A percentile compares a stretch with the other conserved stretches of the same genome.
These are phyloP conservation scores for Indri indri DNA, from an alignment of 2,113 vertebrate species.

Conservation along the genomic window DNA sequence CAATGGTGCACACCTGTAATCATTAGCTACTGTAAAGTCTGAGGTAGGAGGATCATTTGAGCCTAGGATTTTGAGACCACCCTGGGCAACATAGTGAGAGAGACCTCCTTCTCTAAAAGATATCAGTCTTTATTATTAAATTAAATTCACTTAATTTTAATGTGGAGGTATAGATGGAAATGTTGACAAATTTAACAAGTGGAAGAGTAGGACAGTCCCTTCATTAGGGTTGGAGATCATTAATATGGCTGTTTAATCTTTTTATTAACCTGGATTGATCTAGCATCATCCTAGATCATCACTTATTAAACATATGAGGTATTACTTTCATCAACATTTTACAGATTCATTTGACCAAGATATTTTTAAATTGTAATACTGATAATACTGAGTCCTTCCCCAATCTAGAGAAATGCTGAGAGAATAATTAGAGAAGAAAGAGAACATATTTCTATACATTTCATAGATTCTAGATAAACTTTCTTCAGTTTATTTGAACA, in stretches of 20 bases:
- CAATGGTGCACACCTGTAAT: too few species aligned
- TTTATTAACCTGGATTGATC: constrained; percentile 3
- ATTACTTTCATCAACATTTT: neutral
- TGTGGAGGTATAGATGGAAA: neutral
- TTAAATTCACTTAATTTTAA: constrained; percentile 15
- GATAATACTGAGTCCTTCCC: neutral
- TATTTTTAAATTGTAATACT: neutral
- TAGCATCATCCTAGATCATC: neutral
- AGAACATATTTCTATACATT: neutral
- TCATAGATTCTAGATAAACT: neutral
- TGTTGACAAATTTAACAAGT: neutral
- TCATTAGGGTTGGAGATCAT: neutral
- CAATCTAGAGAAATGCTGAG: neutral
- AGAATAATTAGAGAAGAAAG: constrained; percentile 23
- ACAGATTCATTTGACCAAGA: neutral
- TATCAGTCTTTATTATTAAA: neutral
- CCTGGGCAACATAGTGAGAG: too few species aligned
- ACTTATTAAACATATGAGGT: neutral
- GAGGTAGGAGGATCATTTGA: too few species aligned
- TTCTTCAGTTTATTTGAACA: neutral
- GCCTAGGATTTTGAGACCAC: too few species aligned
- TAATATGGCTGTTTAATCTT: neutral
- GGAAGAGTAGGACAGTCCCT: neutral
- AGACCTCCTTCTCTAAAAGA: too few species aligned
- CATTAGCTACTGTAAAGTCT: too few species aligned